These are phyloP conservation scores for Acrocephalus scirpaceus DNA, from an alignment of 2,797 vertebrate species.

Conservation along the genomic window DNA sequence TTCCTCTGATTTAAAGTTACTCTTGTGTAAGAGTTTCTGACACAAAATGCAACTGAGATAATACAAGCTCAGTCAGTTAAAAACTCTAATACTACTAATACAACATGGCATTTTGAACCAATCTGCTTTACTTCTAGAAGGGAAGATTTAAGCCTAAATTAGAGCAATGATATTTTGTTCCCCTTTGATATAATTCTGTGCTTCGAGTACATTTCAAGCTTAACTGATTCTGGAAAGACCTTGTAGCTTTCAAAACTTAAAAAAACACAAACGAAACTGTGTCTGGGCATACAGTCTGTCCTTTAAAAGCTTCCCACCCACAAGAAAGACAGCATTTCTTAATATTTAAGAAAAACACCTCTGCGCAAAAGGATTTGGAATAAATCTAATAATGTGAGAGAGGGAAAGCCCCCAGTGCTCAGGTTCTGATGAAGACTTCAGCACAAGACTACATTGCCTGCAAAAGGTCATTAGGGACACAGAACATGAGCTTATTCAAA, in stretches of 20 bases:
- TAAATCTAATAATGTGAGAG: background rate
- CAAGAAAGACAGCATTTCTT: background rate
- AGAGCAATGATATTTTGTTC: background rate
- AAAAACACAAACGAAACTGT: background rate
- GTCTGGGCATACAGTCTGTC: background rate
- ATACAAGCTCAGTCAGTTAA: background rate
- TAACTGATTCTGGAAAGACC: background rate
- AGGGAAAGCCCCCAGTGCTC: background rate
- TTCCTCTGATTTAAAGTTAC: background rate
- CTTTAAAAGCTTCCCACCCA: background rate
- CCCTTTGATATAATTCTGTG: background rate
- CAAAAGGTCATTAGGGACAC: background rate
- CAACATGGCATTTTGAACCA: background rate
- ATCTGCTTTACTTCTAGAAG: background rate
- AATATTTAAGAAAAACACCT: background rate
- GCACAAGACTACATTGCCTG: background rate
- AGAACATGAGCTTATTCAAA: background rate
- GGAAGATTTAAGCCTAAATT: background rate
- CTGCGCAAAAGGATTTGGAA: background rate
- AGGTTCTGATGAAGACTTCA: background rate
- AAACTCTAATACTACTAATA: background rate
- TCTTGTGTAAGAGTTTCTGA: background rate
- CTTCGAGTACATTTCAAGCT: background rate
- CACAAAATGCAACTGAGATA: background rate
- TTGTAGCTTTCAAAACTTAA: background rate